These are phyloP conservation scores for Takifugu bimaculatus DNA, from an alignment of 2,113 vertebrate genomes.

Conservation along the genomic window DNA sequence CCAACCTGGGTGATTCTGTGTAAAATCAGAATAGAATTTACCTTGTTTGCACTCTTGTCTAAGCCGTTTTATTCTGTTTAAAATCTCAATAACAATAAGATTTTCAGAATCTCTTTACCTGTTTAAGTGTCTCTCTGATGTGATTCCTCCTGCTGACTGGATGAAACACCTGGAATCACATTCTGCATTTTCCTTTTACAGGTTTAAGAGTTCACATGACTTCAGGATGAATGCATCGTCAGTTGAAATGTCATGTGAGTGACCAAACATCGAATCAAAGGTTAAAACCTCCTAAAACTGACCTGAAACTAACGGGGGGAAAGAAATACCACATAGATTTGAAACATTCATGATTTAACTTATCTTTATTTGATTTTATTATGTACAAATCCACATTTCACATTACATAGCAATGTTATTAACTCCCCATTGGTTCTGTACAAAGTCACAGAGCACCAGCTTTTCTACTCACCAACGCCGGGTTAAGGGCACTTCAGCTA, in stretches of 20 bases:
- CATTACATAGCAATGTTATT: slow-evolving; percentile 74
- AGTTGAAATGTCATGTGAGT: slow-evolving; percentile 32
- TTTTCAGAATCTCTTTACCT: too few relatives aligned
- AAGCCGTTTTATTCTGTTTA: too few relatives aligned
- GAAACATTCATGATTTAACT: not conserved
- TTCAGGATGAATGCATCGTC: slow-evolving; percentile 1
- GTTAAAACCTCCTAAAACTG: slow-evolving; percentile 14
- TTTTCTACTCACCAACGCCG: slow-evolving; percentile 63
- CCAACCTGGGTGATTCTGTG: too few relatives aligned
- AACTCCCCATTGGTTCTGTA: slow-evolving; percentile 61
- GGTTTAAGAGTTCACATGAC: slow-evolving; percentile 38
- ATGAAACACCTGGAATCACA: not conserved
- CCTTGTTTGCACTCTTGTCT: too few relatives aligned
- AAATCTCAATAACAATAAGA: too few relatives aligned
- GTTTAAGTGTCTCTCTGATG: not conserved
- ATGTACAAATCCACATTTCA: slow-evolving; percentile 65
- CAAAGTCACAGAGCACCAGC: slow-evolving; percentile 47
- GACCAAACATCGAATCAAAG: slow-evolving; percentile 26
- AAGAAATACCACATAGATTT: not conserved
- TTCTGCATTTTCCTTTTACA: not conserved
- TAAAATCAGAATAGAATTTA: too few relatives aligned
- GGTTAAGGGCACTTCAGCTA: slow-evolving; percentile 66
- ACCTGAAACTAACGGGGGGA: not conserved
- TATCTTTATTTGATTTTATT: slow-evolving; percentile 57
- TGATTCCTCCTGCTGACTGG: not conserved